Evolutionary conservation across 2,888 invertebrate species (phyloP).

Genomic region (Siphlonurus alternatus): DNA sequence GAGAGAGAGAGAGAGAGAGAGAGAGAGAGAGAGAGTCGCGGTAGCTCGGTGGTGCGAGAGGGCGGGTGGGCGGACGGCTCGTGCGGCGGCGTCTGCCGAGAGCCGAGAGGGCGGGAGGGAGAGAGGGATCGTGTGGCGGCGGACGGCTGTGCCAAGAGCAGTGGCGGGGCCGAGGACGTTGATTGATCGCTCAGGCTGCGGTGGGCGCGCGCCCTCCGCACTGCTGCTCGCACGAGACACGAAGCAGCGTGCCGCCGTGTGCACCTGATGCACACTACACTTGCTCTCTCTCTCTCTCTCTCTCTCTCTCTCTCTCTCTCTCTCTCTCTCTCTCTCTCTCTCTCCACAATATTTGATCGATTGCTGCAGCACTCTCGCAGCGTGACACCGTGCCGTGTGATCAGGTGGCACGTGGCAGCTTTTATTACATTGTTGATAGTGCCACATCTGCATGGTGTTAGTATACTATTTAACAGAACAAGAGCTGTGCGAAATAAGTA

Average conservation of each 20-base stretch:
- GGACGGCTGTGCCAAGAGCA: not conserved
- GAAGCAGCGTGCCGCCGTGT: not conserved
- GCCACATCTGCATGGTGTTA: too few species aligned
- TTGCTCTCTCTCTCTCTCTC: not conserved
- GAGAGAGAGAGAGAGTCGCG: not conserved
- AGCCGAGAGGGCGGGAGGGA: not conserved
- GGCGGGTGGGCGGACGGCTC: not conserved
- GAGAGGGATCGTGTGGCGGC: slow-evolving; percentile 17
- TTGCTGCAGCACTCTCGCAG: too few species aligned
- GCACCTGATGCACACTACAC: not conserved
- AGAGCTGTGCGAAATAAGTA: too few species aligned
- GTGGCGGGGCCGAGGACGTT: slow-evolving; percentile 1
- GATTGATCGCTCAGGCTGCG: slow-evolving; percentile 17
- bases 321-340: not conserved
- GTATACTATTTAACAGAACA: too few species aligned
- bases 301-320: not conserved
- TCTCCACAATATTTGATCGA: too few species aligned
- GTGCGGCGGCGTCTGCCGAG: slow-evolving; percentile 2
- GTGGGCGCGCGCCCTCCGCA: slow-evolving; percentile 18
- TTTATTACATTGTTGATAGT: too few species aligned
- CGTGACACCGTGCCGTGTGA: too few species aligned
- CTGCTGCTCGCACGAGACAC: slow-evolving; percentile 11
- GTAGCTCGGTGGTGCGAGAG: not conserved
- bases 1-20: not conserved
- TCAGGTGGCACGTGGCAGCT: too few species aligned